Evolutionary conservation across 2,113 vertebrate genomes (phyloP).

Genomic region (Colinus virginianus): DNA sequence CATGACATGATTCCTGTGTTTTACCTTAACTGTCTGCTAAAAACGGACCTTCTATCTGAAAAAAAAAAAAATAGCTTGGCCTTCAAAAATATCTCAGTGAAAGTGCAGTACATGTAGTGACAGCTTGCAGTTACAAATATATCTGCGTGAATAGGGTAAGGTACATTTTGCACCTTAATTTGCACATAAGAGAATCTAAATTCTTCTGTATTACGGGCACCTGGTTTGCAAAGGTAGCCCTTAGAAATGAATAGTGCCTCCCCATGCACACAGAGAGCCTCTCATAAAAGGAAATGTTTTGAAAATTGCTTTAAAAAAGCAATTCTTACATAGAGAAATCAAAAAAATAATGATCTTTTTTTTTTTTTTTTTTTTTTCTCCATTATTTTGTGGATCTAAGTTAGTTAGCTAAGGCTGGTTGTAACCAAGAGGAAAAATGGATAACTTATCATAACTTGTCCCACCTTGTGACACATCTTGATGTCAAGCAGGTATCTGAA

Average conservation of each 20-base stretch:
- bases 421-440: neutral
- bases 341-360: neutral
- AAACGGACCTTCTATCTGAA: neutral
- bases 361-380: neutral
- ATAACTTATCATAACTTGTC: neutral
- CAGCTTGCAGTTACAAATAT: neutral
- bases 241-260: neutral
- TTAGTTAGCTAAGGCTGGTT: neutral
- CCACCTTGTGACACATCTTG: rapidly evolving
- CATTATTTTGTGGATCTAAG: neutral
- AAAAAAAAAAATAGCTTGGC: neutral
- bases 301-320: neutral
- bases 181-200: neutral
- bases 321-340: neutral
- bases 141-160: rapidly evolving
- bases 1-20: rapidly evolving
- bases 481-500: rapidly evolving
- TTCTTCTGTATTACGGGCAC: neutral
- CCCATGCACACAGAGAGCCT: rapidly evolving
- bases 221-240: neutral
- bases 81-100: neutral
- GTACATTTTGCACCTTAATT: neutral
- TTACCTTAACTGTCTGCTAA: neutral
- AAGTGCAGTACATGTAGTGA: neutral
- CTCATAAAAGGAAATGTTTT: neutral